Percentiles rank a stretch among this genome's conserved stretches.
phyloP scores from a whole-genome alignment of 2,797 vertebrate species.

The Hapalemur alaotrensis region DNA sequence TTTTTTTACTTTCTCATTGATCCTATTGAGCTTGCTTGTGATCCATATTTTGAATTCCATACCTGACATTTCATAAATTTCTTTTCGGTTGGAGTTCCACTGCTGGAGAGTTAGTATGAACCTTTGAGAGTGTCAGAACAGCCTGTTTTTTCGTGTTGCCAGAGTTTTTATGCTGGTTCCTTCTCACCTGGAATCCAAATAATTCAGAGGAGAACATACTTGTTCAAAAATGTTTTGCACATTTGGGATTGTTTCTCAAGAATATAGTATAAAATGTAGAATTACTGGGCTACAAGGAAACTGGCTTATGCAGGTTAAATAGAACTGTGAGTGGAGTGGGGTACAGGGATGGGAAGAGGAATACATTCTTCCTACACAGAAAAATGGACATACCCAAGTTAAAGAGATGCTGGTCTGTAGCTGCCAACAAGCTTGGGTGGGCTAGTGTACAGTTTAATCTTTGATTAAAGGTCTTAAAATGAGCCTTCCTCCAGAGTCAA shows the following conservation, averaged over 20 bases:
- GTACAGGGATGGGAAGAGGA: not conserved
- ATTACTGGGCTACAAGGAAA: not conserved
- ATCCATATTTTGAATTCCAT: too few relatives aligned
- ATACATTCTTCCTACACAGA: not conserved
- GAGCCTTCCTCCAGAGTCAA: not conserved
- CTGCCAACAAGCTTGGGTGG: not conserved
- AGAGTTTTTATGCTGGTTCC: not conserved
- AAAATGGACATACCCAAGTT: not conserved
- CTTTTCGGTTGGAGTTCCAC: not conserved
- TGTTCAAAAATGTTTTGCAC: not conserved
- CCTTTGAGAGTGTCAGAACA: not conserved
- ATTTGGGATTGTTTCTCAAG: not conserved
- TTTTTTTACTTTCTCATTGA: too few relatives aligned
- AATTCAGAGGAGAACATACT: not conserved
- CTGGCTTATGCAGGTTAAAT: not conserved
- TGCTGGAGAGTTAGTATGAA: not conserved
- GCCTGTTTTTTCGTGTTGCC: not conserved
- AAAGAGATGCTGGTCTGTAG: too few relatives aligned
- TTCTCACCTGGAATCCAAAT: not conserved
- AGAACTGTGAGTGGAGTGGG: not conserved
- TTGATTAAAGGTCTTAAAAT: not conserved
- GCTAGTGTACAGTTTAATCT: not conserved
- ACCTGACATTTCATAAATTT: too few relatives aligned
- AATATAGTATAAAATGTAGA: not conserved
- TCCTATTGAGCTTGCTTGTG: too few relatives aligned